Conservation (phyloP, 2,113 vertebrate genomes). For the Oenanthe oenanthe region DNA sequence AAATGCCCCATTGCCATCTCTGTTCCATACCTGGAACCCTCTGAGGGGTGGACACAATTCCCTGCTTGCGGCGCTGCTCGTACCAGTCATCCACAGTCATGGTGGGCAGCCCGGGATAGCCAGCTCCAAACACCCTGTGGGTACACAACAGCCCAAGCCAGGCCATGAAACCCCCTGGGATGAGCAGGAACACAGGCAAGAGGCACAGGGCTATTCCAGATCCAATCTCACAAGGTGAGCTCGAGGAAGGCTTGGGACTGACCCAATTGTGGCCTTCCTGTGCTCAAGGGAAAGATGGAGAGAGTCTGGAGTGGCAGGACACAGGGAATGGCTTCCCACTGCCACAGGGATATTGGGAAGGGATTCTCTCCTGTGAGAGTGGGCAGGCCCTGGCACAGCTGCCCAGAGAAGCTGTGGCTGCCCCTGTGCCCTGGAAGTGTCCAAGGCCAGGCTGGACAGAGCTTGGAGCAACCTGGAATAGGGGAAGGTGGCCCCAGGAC, state of each 20-base stretch:
- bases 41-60: constrained; percentile 70
- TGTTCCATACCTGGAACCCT: constrained; percentile 65
- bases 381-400: not conserved
- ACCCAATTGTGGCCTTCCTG: rapidly evolving
- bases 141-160: not conserved
- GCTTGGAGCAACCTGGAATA: not conserved
- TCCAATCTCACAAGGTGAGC: not conserved
- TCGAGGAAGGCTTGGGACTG: not conserved
- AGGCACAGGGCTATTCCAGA: not conserved
- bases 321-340: not conserved
- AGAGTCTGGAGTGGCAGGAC: not conserved
- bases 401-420: not conserved
- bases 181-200: not conserved
- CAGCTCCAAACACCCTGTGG: constrained; percentile 89
- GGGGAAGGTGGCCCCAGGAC: not conserved
- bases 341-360: not conserved
- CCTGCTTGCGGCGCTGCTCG: constrained; percentile 81
- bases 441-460: rapidly evolving
- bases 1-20: rapidly evolving
- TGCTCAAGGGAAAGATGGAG: not conserved
- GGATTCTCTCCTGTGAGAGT: rapidly evolving
- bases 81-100: constrained; percentile 98
- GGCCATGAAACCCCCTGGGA: rapidly evolving
- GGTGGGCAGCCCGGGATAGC: constrained; percentile 90
- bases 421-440: not conserved